Conservation (phyloP, 2,888 invertebrate genomes). For the Aphodius sticticus region DNA sequence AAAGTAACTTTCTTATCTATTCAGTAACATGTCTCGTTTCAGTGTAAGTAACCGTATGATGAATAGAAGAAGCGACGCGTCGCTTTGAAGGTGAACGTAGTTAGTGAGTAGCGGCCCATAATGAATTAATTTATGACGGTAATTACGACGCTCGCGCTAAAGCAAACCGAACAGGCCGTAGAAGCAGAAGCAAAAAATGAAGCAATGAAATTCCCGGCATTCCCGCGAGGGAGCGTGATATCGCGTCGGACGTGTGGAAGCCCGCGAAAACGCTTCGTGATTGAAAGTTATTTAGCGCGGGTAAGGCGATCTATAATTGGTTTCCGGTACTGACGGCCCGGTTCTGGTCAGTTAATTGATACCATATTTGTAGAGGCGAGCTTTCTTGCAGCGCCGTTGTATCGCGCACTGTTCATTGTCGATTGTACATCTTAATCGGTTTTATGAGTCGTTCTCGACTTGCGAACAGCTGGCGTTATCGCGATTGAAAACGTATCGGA, state of each 20-base stretch:
- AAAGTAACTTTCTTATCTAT: not conserved
- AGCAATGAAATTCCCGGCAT: conserved; percentile 4
- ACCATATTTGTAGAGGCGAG: not conserved
- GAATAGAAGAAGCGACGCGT: not conserved
- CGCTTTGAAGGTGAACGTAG: not conserved
- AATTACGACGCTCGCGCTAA: not conserved
- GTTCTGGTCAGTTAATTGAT: not conserved
- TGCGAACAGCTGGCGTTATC: conserved; percentile 4
- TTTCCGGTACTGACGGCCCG: not conserved
- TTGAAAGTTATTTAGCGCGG: conserved; percentile 4
- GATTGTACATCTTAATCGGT: conserved; percentile 27
- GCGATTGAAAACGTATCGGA: conserved; percentile 4
- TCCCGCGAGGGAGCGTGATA: not conserved
- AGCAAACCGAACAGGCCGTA: not conserved
- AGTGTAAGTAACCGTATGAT: not conserved
- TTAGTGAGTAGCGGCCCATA: not conserved
- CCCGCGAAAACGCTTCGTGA: not conserved
- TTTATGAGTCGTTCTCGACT: conserved; percentile 14
- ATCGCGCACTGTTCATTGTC: conserved; percentile 15
- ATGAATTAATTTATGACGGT: conserved; percentile 4
- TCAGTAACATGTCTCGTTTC: not conserved
- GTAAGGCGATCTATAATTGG: not conserved
- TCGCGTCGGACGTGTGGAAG: not conserved
- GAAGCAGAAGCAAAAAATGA: not conserved
- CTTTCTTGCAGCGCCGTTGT: conserved; percentile 4